Evolutionary conservation across 2,888 invertebrate species (phyloP).

Genomic region (Xestobium rufovillosum): DNA sequence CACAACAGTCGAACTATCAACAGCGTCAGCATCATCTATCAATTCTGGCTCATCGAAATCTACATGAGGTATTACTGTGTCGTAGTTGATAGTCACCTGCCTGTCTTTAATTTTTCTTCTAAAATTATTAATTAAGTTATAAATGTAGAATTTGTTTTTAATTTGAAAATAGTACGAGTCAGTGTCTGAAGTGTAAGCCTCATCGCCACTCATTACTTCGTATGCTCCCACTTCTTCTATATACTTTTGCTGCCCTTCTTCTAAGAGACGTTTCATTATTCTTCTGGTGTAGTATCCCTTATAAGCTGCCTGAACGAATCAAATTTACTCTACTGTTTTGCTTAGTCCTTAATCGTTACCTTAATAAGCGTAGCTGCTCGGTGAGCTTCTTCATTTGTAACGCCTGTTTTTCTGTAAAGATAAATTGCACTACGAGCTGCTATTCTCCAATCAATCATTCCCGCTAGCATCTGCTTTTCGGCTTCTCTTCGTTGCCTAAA

Average conservation of each 20-base stretch:
- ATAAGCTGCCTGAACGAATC: conserved; percentile 35
- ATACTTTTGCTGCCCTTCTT: conserved; percentile 16
- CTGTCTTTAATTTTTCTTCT: not conserved
- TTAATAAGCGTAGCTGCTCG: conserved; percentile 41
- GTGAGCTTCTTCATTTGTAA: conserved; percentile 37
- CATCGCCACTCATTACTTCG: too few species aligned
- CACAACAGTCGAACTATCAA: not conserved
- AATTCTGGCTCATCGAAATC: conserved; percentile 25
- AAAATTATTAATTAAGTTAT: too few species aligned
- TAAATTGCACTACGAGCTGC: conserved; percentile 39
- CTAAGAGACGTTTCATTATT: conserved; percentile 29
- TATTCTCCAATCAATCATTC: conserved; percentile 41
- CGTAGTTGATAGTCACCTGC: conserved; percentile 28
- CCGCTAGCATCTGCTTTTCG: conserved; percentile 33
- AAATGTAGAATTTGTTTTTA: too few species aligned
- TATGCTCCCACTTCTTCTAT: conserved; percentile 8
- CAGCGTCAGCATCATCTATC: not conserved
- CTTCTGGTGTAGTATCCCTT: conserved; percentile 41
- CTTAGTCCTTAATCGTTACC: conserved; percentile 25
- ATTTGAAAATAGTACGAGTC: too few species aligned
- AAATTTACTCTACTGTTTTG: not conserved
- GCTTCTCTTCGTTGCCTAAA: conserved; percentile 22
- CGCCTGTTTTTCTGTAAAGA: conserved; percentile 37
- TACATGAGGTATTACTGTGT: conserved; percentile 29
- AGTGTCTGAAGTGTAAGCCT: too few species aligned